phyloP scores from a whole-genome alignment of 2,113 vertebrate species.

The Carassius auratus region DNA sequence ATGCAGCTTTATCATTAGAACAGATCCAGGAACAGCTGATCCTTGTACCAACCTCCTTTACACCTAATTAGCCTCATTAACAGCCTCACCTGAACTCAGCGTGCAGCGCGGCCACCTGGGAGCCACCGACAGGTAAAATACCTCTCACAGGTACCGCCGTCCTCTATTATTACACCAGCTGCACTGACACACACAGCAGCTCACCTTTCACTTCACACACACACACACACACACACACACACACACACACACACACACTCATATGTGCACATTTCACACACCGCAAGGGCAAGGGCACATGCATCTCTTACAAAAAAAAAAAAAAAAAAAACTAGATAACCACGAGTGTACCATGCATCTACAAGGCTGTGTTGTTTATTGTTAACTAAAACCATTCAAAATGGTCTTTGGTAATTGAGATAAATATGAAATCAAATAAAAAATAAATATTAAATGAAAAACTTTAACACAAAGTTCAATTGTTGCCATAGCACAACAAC shows the following conservation, averaged over 20 bases:
- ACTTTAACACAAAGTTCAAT: too few relatives aligned
- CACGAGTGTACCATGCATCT: neutral
- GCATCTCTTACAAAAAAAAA: neutral
- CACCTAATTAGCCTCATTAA: constrained; percentile 98
- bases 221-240: too few relatives aligned
- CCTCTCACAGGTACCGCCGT: constrained; percentile 63
- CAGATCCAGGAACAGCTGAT: constrained; percentile 90
- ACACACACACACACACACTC: too few relatives aligned
- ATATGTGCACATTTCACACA: neutral
- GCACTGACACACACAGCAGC: constrained; percentile 7
- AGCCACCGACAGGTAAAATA: constrained; percentile 85
- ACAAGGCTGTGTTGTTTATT: neutral
- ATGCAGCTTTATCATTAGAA: constrained; percentile 92
- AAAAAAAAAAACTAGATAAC: too few relatives aligned
- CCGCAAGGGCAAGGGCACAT: neutral
- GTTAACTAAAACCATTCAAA: too few relatives aligned
- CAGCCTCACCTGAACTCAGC: constrained; percentile 80
- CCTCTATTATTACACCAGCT: constrained; percentile 50
- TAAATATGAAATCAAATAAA: neutral
- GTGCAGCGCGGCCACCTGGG: constrained; percentile 76
- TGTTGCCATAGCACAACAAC: too few relatives aligned
- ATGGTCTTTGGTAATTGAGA: too few relatives aligned
- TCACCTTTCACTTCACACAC: too few relatives aligned
- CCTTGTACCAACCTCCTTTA: constrained; percentile 89
- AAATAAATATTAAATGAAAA: too few relatives aligned